phyloP scores from a whole-genome alignment of 2,888 invertebrate genomes.

The Cryptophagus acutangulus region DNA sequence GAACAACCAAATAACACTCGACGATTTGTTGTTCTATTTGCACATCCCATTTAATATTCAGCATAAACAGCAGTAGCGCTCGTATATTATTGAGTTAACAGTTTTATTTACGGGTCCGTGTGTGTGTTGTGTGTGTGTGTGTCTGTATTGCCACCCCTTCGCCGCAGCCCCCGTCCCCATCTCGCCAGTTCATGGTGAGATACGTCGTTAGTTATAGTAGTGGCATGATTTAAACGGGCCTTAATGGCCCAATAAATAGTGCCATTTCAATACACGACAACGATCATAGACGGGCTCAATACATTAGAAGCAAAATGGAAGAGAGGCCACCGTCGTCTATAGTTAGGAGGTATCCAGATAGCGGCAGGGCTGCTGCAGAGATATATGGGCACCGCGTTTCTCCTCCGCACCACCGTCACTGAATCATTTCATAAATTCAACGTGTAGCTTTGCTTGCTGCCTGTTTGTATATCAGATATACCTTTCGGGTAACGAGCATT shows the following conservation, averaged over 20 bases:
- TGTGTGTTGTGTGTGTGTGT: conserved; percentile 9
- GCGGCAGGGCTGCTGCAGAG: conserved; percentile 37
- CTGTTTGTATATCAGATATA: conserved; percentile 24
- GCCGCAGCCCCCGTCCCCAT: conserved; percentile 8
- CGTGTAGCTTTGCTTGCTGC: conserved; percentile 18
- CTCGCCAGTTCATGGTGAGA: conserved; percentile 29
- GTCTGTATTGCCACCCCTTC: conserved; percentile 15
- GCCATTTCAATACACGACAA: conserved; percentile 54
- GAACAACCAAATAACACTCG: conserved; percentile 10
- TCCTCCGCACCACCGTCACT: conserved; percentile 22
- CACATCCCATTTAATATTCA: conserved; percentile 33
- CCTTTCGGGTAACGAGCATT: conserved; percentile 25
- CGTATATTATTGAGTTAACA: conserved; percentile 34
- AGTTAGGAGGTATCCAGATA: conserved; percentile 30
- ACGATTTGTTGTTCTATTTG: conserved; percentile 28
- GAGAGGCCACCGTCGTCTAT: conserved; percentile 34
- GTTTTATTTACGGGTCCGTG: conserved; percentile 39
- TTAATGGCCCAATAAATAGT: conserved; percentile 60
- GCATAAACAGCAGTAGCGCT: conserved; percentile 32
- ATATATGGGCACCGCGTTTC: conserved; percentile 34
- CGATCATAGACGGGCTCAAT: conserved; percentile 46
- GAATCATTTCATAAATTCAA: conserved; percentile 41
- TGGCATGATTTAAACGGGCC: conserved; percentile 56
- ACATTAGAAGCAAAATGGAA: conserved; percentile 44
- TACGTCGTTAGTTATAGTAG: conserved; percentile 52